Evolutionary conservation across 1,140 invertebrate species (phyloP).

Genomic region (Harpegnathos saltator): DNA sequence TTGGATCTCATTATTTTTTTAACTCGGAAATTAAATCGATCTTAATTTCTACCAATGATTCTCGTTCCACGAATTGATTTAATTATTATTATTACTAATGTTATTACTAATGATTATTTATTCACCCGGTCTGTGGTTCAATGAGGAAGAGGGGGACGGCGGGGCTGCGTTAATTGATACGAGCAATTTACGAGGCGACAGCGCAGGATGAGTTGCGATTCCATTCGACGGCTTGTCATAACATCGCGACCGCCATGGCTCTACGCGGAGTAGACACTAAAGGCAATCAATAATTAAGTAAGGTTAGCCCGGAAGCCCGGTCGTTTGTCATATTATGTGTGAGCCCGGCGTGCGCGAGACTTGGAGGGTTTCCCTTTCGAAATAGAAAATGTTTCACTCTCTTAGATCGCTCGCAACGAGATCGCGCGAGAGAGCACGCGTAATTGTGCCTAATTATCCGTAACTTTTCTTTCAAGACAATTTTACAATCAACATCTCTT

Average conservation of each 20-base stretch:
- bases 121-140: not conserved
- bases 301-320: conserved; percentile 64
- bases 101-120: conserved; percentile 13
- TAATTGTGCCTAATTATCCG: not conserved
- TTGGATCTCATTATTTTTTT: too few species aligned
- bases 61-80: too few species aligned
- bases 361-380: conserved; percentile 53
- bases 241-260: conserved; percentile 18
- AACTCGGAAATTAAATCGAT: too few species aligned
- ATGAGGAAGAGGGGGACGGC: conserved; percentile 5
- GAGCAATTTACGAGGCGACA: conserved; percentile 40
- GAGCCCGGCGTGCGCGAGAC: not conserved
- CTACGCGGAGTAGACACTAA: conserved; percentile 18
- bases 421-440: not conserved
- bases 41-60: too few species aligned
- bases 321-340: conserved; percentile 40
- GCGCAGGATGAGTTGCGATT: conserved; percentile 22
- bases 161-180: conserved; percentile 25
- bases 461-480: too few species aligned
- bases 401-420: not conserved
- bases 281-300: conserved; percentile 70
- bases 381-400: conserved; percentile 6
- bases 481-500: too few species aligned
- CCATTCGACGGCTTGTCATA: conserved; percentile 48
- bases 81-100: too few species aligned